Evolutionary conservation across 2,888 invertebrate genomes (phyloP), one percentile per base, ranked within the genome.

Genomic region (Cryptocephalus primarius): DNA sequence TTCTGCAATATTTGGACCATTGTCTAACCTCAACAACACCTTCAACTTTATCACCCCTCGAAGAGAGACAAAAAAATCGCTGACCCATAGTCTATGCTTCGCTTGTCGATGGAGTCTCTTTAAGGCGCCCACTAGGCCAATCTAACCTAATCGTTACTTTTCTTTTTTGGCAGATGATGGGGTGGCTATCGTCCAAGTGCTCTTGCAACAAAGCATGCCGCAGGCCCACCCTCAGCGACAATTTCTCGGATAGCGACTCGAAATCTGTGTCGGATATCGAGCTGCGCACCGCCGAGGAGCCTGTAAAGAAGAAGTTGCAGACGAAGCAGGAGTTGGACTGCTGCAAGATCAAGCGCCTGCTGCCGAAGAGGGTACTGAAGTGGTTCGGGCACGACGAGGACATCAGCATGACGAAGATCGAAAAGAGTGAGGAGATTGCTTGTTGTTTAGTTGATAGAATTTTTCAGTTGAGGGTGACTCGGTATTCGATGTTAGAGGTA

Each of bases 361-460:
- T 80, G 58, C 80, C 80, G 1, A 69, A 75, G 66, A 74, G 69
- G 54, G 77, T 84, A 61, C 74, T 83, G 55, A 77, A 76, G 58
- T 80, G 82, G 60, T 83, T 83, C 76, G 76, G 80, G 50, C 77
- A 80, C 55, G 69, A 73, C 54, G 79, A 80, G 55, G 80, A 83
- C 55, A 78, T 82, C 67, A 83, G 82, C 70, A 85, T 85, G 82
- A 82, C 83, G 14, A 83, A 83, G 67, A 79, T 83, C 47, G 85
- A 85, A 70, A 76, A 83, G 74, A 83, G 85, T 85, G 69, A 82
- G 80, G 76, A 40, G 13, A 32, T 33, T 41, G 22, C 22, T 22
- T 22, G 22, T 22, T n/a, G n/a, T n/a, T n/a, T n/a, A 22, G 22
- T 4, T 22, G 22, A 22, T 22, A 22, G 22, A 22, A 22, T 4